Conservation (phyloP, 2,797 vertebrate genomes). For the Microtus obscurus region DNA sequence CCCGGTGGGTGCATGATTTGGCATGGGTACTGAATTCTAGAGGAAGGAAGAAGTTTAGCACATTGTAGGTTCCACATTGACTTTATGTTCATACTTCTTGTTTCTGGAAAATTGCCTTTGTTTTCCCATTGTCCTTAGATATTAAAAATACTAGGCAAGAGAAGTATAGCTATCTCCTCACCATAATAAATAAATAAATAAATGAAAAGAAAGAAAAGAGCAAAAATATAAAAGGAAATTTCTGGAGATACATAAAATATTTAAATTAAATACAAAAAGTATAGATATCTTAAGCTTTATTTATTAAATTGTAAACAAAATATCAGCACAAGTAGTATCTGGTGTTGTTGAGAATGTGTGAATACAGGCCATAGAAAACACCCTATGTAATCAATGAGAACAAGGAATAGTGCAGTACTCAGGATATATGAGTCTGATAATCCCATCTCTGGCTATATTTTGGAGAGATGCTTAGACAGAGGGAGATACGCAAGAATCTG, state of each 20-base stretch:
- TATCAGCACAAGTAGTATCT: not conserved
- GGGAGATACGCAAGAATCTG: not conserved
- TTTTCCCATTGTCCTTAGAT: not conserved
- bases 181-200: not conserved
- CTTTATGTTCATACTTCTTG: not conserved
- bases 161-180: not conserved
- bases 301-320: too few species aligned
- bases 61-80: not conserved
- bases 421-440: not conserved
- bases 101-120: not conserved
- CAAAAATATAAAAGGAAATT: not conserved
- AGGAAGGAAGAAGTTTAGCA: not conserved
- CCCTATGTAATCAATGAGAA: not conserved
- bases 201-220: not conserved
- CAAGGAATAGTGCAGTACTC: not conserved
- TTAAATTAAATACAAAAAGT: not conserved
- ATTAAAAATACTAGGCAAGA: not conserved
- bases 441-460: too few species aligned
- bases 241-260: not conserved
- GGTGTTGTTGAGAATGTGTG: not conserved
- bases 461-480: not conserved
- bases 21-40: not conserved
- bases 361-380: rapidly evolving
- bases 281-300: not conserved
- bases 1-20: not conserved